Evolutionary conservation across 1,140 invertebrate species (phyloP).

Genomic region (Odontomachus brunneus): DNA sequence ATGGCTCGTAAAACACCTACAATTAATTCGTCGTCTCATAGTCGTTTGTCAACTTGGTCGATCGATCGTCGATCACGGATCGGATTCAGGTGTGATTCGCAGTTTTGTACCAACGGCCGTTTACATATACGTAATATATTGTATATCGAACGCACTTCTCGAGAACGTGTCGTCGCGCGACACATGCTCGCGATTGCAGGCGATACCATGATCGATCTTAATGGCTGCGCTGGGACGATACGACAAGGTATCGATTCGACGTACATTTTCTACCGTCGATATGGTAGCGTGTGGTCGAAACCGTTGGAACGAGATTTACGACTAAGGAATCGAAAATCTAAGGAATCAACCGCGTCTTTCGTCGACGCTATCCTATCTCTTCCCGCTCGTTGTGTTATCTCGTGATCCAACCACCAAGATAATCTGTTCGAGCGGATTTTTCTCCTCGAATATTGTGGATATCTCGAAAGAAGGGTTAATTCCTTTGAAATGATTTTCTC

Average conservation of each 20-base stretch:
- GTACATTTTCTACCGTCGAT: background rate
- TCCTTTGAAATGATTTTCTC: background rate
- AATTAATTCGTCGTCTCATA: conserved; percentile 70
- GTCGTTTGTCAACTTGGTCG: conserved; percentile 65
- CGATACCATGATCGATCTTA: conserved; percentile 24
- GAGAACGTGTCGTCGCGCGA: conserved; percentile 46
- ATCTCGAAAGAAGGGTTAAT: no score
- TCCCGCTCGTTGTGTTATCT: background rate
- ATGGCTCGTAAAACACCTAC: conserved; percentile 62
- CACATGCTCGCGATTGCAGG: conserved; percentile 27
- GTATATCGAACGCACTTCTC: conserved; percentile 63
- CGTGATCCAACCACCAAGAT: background rate
- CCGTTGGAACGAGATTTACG: background rate
- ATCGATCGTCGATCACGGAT: conserved; percentile 68
- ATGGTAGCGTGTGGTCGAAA: background rate
- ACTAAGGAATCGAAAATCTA: background rate
- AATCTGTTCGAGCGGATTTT: no score
- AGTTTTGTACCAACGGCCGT: conserved; percentile 70
- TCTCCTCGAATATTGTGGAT: no score
- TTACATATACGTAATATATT: conserved; percentile 67
- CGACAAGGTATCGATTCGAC: background rate
- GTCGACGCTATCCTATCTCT: background rate
- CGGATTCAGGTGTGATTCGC: conserved; percentile 68
- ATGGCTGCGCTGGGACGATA: background rate
- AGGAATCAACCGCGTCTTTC: no score